Conservation (phyloP, 1,140 invertebrate genomes). For the Drosophila tsacasi region DNA sequence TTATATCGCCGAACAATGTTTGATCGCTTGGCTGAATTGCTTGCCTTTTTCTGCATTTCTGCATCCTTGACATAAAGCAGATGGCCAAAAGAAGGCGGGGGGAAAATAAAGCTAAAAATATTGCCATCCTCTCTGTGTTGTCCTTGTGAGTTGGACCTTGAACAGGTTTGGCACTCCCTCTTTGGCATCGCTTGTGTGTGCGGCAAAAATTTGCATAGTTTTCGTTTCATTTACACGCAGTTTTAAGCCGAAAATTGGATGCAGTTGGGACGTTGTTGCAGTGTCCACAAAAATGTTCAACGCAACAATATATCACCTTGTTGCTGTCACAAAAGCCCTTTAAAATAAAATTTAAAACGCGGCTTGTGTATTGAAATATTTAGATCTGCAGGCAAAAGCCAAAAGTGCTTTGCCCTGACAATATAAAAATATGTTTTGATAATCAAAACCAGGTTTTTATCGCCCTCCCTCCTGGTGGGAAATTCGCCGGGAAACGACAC, state of each 20-base stretch:
- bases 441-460: slow-evolving; percentile 19
- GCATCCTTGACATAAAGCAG: slow-evolving; percentile 31
- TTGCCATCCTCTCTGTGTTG: slow-evolving; percentile 2
- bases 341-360: background rate
- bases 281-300: background rate
- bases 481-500: slow-evolving; percentile 28
- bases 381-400: background rate
- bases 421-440: slow-evolving; percentile 10
- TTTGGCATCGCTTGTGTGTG: background rate
- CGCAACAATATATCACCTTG: background rate
- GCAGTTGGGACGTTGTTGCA: background rate
- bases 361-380: background rate
- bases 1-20: slow-evolving; percentile 36
- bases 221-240: slow-evolving; percentile 31
- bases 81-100: slow-evolving; percentile 9
- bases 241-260: slow-evolving; percentile 12
- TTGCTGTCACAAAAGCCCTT: background rate
- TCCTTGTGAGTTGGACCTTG: slow-evolving; percentile 28
- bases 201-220: slow-evolving; percentile 41
- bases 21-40: slow-evolving; percentile 41
- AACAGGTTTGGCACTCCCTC: background rate
- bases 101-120: background rate
- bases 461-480: slow-evolving; percentile 6
- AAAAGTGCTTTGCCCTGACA: background rate
- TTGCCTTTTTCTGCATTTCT: slow-evolving; percentile 39